These are phyloP conservation scores for Cordilura impudica DNA, from an alignment of 2,888 invertebrate genomes.

Conservation along the genomic window DNA sequence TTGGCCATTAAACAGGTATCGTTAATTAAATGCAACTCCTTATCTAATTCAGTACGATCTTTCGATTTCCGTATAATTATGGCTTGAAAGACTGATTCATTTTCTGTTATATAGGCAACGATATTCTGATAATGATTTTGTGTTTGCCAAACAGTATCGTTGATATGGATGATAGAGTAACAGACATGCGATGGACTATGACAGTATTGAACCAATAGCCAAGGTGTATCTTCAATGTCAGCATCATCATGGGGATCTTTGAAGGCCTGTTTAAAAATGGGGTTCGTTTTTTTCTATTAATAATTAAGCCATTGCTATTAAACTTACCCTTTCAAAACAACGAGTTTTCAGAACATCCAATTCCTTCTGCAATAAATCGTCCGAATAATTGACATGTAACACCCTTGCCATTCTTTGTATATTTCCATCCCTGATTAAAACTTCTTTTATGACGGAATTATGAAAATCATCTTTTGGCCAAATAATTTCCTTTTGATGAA, in stretches of 20 bases:
- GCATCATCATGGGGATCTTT: conserved; percentile 18
- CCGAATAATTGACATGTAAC: conserved; percentile 64
- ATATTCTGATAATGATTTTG: conserved; percentile 69
- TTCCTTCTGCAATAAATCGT: conserved; percentile 65
- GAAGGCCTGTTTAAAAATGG: background rate
- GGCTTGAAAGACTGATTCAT: conserved; percentile 65
- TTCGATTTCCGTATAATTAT: conserved; percentile 68
- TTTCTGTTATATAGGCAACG: conserved; percentile 67
- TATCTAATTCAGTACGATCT: conserved; percentile 53
- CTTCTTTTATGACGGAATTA: conserved; percentile 33
- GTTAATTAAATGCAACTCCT: conserved; percentile 52
- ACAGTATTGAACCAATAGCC: conserved; percentile 71
- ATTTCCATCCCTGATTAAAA: conserved; percentile 59
- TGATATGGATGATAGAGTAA: conserved; percentile 66
- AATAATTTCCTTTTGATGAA: conserved; percentile 59
- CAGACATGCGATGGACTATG: conserved; percentile 65
- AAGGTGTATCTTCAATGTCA: conserved; percentile 59
- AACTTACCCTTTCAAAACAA: conserved; percentile 64
- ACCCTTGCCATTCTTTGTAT: conserved; percentile 64
- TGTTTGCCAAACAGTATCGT: conserved; percentile 67
- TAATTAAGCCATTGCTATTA: background rate
- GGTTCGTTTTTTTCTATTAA: background rate
- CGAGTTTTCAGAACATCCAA: conserved; percentile 66
- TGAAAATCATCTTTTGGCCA: conserved; percentile 61
- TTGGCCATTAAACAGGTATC: background rate